A percentile compares a stretch with the other conserved stretches of the same genome.
These are phyloP conservation scores for Mylabris sibirica DNA, from an alignment of 2,888 invertebrate genomes.

Conservation along the genomic window DNA sequence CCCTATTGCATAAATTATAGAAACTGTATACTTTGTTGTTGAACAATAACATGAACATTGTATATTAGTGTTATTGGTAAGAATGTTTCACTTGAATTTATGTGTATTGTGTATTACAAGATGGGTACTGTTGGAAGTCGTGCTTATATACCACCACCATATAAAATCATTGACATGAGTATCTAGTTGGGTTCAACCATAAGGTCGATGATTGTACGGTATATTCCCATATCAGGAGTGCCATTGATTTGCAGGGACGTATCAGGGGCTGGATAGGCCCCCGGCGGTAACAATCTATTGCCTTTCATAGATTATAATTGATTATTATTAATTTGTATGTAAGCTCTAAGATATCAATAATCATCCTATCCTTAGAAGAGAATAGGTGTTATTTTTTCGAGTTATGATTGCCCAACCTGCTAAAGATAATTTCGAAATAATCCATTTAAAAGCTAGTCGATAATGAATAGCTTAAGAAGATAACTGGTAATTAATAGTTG, in stretches of 20 bases:
- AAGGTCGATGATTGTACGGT: not conserved
- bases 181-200: conserved; percentile 5
- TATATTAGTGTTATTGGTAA: conserved; percentile 8
- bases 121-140: conserved; percentile 12
- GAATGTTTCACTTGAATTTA: conserved; percentile 1
- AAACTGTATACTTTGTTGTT: not conserved
- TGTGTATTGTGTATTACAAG: not conserved
- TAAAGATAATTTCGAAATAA: not conserved
- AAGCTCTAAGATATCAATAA: no score
- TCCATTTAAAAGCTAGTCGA: not conserved
- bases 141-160: not conserved
- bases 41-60: not conserved
- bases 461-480: not conserved
- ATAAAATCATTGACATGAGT: conserved; percentile 12
- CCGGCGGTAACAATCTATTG: no score
- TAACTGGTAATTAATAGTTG: conserved; percentile 1
- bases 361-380: no score
- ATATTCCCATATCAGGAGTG: conserved; percentile 2
- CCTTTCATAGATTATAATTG: no score
- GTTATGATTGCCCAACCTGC: not conserved
- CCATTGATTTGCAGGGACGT: not conserved
- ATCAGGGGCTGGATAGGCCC: no score
- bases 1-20: not conserved
- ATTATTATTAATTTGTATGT: no score
- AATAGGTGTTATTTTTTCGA: not conserved